A percentile compares a stretch with the other conserved stretches of the same genome.
These are phyloP conservation scores for Sternotherus odoratus DNA, from an alignment of 2,797 vertebrate genomes.

Conservation along the genomic window DNA sequence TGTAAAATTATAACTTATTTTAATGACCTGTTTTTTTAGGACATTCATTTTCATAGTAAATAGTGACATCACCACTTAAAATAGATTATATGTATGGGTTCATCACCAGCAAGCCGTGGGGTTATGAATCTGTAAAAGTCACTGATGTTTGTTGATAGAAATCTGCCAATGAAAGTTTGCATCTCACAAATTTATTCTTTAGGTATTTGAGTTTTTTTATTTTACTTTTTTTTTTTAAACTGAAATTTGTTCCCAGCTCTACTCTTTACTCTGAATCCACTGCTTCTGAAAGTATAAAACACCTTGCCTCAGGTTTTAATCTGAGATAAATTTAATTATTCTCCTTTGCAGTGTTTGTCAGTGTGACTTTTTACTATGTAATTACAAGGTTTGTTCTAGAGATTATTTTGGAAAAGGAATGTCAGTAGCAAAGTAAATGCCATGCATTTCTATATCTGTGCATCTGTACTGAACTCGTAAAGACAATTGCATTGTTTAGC, in stretches of 20 bases:
- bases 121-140: background rate
- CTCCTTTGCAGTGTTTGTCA: background rate
- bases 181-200: background rate
- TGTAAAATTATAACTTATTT: background rate
- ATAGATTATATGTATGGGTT: background rate
- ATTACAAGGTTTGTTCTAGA: background rate
- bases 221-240: background rate
- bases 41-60: background rate
- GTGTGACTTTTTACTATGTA: background rate
- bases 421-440: background rate
- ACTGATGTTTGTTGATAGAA: background rate
- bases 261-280: too few relatives aligned
- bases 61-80: background rate
- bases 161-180: background rate
- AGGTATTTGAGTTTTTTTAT: background rate
- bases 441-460: background rate
- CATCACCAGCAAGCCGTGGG: accelerated
- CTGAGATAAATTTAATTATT: background rate
- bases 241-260: background rate
- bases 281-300: background rate
- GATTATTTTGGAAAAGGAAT: background rate
- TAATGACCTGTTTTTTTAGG: background rate
- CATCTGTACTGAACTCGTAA: background rate
- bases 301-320: background rate
- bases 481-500: background rate